Conservation (phyloP, 2,888 invertebrate genomes). For the Melipona beecheii region DNA sequence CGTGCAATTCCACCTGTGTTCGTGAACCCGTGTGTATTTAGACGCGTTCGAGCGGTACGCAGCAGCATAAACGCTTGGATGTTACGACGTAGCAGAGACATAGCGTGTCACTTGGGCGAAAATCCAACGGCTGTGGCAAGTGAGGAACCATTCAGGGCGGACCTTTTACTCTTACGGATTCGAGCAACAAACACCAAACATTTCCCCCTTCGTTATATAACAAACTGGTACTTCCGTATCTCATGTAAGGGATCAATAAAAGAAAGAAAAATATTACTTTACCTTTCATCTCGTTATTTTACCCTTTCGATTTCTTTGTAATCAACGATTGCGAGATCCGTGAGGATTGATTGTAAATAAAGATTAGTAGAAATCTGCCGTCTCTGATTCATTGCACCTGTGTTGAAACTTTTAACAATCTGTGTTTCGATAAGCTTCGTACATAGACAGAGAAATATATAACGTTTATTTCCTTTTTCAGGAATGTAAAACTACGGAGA, state of each 20-base stretch:
- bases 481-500: neutral
- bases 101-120: conserved; percentile 15
- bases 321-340: neutral
- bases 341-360: conserved; percentile 40
- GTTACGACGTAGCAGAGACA: neutral
- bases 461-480: neutral
- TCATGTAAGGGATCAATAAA: conserved; percentile 23
- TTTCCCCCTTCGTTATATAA: neutral
- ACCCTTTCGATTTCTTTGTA: neutral
- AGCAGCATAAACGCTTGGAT: conserved; percentile 15
- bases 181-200: neutral
- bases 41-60: conserved; percentile 15
- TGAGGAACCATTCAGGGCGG: neutral
- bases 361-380: neutral
- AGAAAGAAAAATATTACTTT: neutral
- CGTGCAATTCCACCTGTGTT: conserved; percentile 70
- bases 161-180: conserved; percentile 26
- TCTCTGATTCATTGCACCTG: conserved; percentile 12
- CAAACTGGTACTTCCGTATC: neutral
- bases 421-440: too few species aligned
- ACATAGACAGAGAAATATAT: neutral
- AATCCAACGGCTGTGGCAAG: conserved; percentile 3
- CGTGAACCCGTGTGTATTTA: conserved; percentile 69
- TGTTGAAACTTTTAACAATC: neutral
- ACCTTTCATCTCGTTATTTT: too few species aligned